Conservation (phyloP, 2,797 vertebrate species). For the Poeciliopsis paucimaculata region DNA sequence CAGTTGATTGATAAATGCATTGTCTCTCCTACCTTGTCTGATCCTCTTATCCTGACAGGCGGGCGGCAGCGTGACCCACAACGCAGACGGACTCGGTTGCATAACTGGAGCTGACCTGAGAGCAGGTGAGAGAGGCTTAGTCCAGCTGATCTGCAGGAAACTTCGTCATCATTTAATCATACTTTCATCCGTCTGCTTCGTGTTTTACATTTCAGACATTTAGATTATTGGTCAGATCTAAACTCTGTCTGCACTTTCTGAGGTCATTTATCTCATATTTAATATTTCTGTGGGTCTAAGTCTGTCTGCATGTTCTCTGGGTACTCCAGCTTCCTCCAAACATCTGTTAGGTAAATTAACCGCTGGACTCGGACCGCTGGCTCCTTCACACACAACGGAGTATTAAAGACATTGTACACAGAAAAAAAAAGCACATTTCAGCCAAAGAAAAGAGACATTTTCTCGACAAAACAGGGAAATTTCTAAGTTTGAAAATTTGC, state of each 20-base stretch:
- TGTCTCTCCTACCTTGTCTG: constrained; percentile 1
- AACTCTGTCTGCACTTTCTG: not conserved
- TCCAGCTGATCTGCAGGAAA: constrained; percentile 12
- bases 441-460: too few species aligned
- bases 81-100: constrained; percentile 35
- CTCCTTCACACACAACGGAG: too few species aligned
- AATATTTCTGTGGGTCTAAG: not conserved
- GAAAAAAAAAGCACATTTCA: too few species aligned
- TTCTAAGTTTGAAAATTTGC: too few species aligned
- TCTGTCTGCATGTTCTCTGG: not conserved
- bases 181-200: not conserved
- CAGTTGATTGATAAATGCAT: constrained; percentile 3
- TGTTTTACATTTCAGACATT: not conserved
- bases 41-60: constrained; percentile 40
- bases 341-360: not conserved
- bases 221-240: not conserved
- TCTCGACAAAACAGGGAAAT: too few species aligned
- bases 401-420: too few species aligned
- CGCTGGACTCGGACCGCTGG: too few species aligned
- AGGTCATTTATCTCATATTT: not conserved
- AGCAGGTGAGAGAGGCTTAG: constrained; percentile 28
- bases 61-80: constrained; percentile 21
- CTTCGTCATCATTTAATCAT: constrained; percentile 8
- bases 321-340: not conserved
- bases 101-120: constrained; percentile 23